Evolutionary conservation across 2,797 vertebrate genomes (phyloP).

Genomic region (Phrynocephalus guinanensis): DNA sequence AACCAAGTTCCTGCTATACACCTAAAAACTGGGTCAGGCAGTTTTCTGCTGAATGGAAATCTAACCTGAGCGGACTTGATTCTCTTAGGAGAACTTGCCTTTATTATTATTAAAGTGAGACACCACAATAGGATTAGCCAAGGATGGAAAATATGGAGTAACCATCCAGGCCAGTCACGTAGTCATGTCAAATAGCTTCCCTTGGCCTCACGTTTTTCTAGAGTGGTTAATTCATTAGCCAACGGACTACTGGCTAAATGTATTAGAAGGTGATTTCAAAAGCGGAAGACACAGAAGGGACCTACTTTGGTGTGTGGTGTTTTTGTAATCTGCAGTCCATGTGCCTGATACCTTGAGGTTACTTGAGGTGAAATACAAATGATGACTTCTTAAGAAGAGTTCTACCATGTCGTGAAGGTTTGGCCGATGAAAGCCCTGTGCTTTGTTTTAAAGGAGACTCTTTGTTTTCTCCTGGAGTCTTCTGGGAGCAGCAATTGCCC

Average conservation of each 20-base stretch:
- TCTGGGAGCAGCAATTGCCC: too few species aligned
- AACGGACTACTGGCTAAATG: not conserved
- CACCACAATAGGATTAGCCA: not conserved
- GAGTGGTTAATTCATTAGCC: not conserved
- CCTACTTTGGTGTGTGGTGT: not conserved
- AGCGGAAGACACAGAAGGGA: not conserved
- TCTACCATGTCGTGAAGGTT: not conserved
- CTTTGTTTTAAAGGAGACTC: too few species aligned
- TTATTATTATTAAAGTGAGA: not conserved
- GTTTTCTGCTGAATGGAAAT: not conserved
- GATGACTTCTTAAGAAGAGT: not conserved
- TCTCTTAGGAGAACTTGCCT: not conserved
- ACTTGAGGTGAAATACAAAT: not conserved
- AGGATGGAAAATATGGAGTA: not conserved
- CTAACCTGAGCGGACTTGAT: not conserved
- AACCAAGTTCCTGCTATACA: not conserved
- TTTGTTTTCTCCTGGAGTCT: too few species aligned
- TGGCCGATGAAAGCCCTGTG: too few species aligned
- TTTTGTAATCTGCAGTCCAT: not conserved
- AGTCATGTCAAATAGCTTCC: not conserved
- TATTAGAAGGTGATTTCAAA: not conserved
- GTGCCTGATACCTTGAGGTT: not conserved
- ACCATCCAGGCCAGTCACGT: not conserved
- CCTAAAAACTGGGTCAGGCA: not conserved
- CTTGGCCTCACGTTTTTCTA: not conserved